Conservation (phyloP, 2,113 vertebrate species). For the Poecilia latipinna region DNA sequence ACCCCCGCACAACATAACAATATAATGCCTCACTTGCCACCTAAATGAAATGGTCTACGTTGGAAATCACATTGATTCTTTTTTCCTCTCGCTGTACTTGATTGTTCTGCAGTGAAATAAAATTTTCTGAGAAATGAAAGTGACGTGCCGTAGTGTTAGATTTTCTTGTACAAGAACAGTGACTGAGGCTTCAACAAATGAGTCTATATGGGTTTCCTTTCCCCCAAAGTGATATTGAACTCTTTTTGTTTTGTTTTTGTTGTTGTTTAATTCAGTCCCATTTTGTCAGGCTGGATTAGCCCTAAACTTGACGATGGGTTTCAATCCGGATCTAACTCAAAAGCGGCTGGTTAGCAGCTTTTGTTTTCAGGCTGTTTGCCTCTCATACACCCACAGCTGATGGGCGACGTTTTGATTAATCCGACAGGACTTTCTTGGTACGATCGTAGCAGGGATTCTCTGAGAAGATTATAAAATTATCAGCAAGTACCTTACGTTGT, state of each 20-base stretch:
- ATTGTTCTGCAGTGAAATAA: slow-evolving; percentile 48
- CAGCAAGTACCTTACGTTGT: slow-evolving; percentile 59
- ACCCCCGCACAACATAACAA: slow-evolving; percentile 34
- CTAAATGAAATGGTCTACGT: slow-evolving; percentile 37
- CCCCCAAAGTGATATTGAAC: slow-evolving; percentile 54
- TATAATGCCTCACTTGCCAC: slow-evolving; percentile 33
- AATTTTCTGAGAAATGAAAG: slow-evolving; percentile 54
- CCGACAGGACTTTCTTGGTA: slow-evolving; percentile 53
- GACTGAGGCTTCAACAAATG: slow-evolving; percentile 60
- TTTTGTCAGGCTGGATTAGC: slow-evolving; percentile 60
- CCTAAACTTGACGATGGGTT: slow-evolving; percentile 40
- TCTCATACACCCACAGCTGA: slow-evolving; percentile 32
- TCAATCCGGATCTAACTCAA: slow-evolving; percentile 49
- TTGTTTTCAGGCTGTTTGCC: slow-evolving; percentile 41
- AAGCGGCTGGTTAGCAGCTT: slow-evolving; percentile 51
- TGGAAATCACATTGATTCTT: slow-evolving; percentile 50
- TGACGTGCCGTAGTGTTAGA: slow-evolving; percentile 43
- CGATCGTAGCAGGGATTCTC: slow-evolving; percentile 38
- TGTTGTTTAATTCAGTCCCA: slow-evolving; percentile 47
- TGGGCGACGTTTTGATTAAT: slow-evolving; percentile 55
- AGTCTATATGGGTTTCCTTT: slow-evolving; percentile 39
- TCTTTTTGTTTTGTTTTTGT: slow-evolving; percentile 31
- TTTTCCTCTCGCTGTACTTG: slow-evolving; percentile 6
- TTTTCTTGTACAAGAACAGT: slow-evolving; percentile 55
- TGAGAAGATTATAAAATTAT: slow-evolving; percentile 64